Percentiles rank a stretch among this genome's conserved stretches.
These are phyloP conservation scores for Myocastor coypus DNA, from an alignment of 2,113 vertebrate species.

Conservation along the genomic window DNA sequence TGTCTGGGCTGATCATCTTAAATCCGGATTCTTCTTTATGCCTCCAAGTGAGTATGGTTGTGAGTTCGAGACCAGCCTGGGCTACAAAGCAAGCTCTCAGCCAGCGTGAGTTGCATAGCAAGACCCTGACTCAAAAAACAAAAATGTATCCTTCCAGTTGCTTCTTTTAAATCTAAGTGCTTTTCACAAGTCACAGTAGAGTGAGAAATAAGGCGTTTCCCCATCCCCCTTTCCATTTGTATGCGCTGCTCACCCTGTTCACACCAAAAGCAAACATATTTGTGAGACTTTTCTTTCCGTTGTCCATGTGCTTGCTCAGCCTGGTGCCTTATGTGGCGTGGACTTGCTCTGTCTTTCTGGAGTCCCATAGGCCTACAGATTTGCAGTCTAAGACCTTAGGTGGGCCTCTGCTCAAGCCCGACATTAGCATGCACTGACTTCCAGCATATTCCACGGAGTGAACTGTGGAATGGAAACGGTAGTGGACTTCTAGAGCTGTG, in stretches of 20 bases:
- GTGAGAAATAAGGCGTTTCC: neutral
- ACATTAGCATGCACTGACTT: neutral
- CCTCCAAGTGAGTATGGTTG: no score
- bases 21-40: neutral
- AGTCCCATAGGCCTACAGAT: neutral
- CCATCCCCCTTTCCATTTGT: no score
- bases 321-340: neutral
- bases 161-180: neutral
- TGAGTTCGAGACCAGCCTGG: no score
- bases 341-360: neutral
- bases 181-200: neutral
- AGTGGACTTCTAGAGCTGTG: neutral
- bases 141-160: no score
- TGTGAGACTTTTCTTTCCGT: neutral
- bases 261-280: neutral
- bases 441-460: neutral
- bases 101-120: no score
- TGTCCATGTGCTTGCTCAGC: neutral
- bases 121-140: no score
- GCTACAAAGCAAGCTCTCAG: no score
- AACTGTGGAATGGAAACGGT: neutral
- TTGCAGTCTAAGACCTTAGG: neutral
- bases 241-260: rapidly evolving
- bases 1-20: no score
- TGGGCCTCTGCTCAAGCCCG: neutral